Evolutionary conservation across 2,888 invertebrate genomes (phyloP).

Genomic region (Perithous albicinctus): DNA sequence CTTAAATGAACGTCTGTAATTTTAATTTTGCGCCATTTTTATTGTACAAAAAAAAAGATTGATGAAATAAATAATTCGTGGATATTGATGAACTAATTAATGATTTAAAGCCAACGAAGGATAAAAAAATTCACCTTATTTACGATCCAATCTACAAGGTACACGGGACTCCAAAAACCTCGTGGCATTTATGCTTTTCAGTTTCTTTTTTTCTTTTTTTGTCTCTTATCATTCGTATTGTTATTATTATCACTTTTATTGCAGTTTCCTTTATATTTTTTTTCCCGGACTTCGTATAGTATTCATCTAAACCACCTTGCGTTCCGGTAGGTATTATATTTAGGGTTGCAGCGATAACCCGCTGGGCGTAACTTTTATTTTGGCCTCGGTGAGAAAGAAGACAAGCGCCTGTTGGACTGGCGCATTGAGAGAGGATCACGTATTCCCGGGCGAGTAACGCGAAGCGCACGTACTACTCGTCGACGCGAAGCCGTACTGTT

Average conservation of each 20-base stretch:
- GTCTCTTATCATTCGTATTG: neutral
- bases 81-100: too few relatives aligned
- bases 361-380: slow-evolving; percentile 42
- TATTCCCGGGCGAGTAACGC: slow-evolving; percentile 50
- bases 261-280: neutral
- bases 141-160: neutral
- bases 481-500: slow-evolving; percentile 51
- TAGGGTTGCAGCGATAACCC: slow-evolving; percentile 38
- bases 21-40: too few relatives aligned
- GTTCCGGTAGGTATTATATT: slow-evolving; percentile 6
- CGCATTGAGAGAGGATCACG: slow-evolving; percentile 45
- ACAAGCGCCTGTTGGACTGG: slow-evolving; percentile 26
- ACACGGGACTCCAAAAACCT: too few relatives aligned
- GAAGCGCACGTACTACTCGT: slow-evolving; percentile 48
- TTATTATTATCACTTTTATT: neutral
- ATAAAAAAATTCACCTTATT: too few relatives aligned
- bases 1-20: too few relatives aligned
- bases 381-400: slow-evolving; percentile 3
- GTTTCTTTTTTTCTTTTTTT: neutral
- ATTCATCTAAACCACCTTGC: neutral
- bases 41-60: too few relatives aligned
- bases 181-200: neutral
- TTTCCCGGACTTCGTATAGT: neutral
- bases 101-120: too few relatives aligned
- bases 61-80: too few relatives aligned